These are phyloP conservation scores for Leptinotarsa undecemlineata DNA, from an alignment of 1,140 invertebrate species.

Conservation along the genomic window DNA sequence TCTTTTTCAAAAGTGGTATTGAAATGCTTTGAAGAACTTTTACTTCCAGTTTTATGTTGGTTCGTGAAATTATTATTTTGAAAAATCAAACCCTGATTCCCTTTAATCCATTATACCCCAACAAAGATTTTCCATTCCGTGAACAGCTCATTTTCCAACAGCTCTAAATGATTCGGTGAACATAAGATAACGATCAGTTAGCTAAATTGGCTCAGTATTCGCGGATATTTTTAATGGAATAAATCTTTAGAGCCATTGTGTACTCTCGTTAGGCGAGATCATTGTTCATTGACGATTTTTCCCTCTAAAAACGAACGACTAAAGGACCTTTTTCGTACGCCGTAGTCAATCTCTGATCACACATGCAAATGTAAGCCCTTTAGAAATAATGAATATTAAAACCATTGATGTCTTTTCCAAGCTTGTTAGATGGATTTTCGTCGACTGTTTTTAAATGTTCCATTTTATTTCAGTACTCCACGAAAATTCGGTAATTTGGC, in stretches of 20 bases:
- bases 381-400: constrained; percentile 48
- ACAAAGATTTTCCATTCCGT: background rate
- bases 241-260: constrained; percentile 38
- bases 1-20: no score
- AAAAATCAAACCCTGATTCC: no score
- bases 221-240: constrained; percentile 44
- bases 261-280: constrained; percentile 37
- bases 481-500: no score
- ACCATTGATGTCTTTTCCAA: constrained; percentile 44
- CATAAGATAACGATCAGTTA: constrained; percentile 45
- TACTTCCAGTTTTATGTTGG: no score
- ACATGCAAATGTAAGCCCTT: constrained; percentile 46
- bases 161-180: constrained; percentile 32
- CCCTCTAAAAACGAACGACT: constrained; percentile 15
- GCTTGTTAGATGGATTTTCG: constrained; percentile 39
- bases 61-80: no score
- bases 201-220: constrained; percentile 45
- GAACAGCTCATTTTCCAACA: constrained; percentile 5
- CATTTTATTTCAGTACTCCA: background rate
- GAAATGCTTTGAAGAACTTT: no score
- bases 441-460: constrained; percentile 17
- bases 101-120: background rate
- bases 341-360: constrained; percentile 34
- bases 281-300: constrained; percentile 21
- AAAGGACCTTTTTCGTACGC: constrained; percentile 18